Evolutionary conservation across 2,888 invertebrate species (phyloP).

Genomic region (Chloroclystis v-ata): DNA sequence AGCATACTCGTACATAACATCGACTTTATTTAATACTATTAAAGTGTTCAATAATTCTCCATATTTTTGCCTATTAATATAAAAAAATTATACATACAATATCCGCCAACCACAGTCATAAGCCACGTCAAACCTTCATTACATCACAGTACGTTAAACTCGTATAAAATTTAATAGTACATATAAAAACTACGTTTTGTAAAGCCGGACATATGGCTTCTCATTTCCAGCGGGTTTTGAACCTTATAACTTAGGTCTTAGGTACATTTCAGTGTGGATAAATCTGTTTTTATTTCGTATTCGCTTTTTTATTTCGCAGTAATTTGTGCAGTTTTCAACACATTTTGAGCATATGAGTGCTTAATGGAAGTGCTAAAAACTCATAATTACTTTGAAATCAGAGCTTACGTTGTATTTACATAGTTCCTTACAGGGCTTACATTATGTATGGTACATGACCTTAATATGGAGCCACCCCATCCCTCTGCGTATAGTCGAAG

Average conservation of each 20-base stretch:
- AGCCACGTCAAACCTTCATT: background rate
- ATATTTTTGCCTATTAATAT: too few relatives aligned
- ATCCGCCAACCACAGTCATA: background rate
- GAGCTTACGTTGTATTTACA: background rate
- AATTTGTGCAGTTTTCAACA: conserved; percentile 1
- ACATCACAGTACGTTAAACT: conserved; percentile 31
- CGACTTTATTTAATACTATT: too few relatives aligned
- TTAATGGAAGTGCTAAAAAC: background rate
- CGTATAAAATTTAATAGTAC: conserved; percentile 36
- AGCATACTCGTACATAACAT: too few relatives aligned
- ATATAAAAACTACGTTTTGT: conserved; percentile 29
- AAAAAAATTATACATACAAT: background rate
- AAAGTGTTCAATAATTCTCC: too few relatives aligned
- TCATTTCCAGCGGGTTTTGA: background rate
- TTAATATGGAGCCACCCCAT: too few relatives aligned
- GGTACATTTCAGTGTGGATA: background rate
- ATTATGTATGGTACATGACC: too few relatives aligned
- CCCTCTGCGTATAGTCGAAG: too few relatives aligned
- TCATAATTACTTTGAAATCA: background rate
- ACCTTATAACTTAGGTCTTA: background rate
- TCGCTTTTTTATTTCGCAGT: background rate
- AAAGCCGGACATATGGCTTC: conserved; percentile 10
- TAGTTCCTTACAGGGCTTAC: too few relatives aligned
- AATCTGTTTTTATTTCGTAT: background rate
- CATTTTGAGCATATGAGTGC: background rate